Evolutionary conservation across 2,888 invertebrate species (phyloP).

Genomic region (Carterocephalus palaemon): DNA sequence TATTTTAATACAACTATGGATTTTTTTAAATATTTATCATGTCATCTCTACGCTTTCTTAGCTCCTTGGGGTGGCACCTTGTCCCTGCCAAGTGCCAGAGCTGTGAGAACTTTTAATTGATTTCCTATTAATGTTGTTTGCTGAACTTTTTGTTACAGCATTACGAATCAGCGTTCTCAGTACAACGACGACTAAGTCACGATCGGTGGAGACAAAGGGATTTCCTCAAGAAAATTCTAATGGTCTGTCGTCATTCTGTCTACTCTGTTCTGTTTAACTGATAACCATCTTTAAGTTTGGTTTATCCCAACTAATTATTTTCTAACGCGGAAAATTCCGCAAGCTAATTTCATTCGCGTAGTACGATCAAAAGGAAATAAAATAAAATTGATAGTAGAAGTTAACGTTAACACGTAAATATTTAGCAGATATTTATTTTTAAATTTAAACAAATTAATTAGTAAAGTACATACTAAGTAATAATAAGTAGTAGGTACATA

Average conservation of each 20-base stretch:
- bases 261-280: not conserved
- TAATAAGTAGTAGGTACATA: constrained; percentile 27
- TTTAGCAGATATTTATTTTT: not conserved
- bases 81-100: constrained; percentile 35
- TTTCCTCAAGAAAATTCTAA: constrained; percentile 20
- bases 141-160: constrained; percentile 30
- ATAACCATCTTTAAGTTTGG: constrained; percentile 12
- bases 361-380: no score
- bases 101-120: constrained; percentile 45
- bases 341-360: no score
- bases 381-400: no score
- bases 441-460: not conserved
- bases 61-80: constrained; percentile 33
- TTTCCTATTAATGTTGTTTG: constrained; percentile 41
- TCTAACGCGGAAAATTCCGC: no score
- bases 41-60: constrained; percentile 19
- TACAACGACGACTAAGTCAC: constrained; percentile 10
- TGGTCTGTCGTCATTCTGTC: constrained; percentile 14
- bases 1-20: no score
- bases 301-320: no score
- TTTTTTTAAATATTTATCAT: not conserved
- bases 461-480: constrained; percentile 24
- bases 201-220: constrained; percentile 5
- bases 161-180: constrained; percentile 24
- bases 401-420: not conserved